These are phyloP conservation scores for Mesocricetus auratus DNA, from an alignment of 2,113 vertebrate genomes.

Conservation along the genomic window DNA sequence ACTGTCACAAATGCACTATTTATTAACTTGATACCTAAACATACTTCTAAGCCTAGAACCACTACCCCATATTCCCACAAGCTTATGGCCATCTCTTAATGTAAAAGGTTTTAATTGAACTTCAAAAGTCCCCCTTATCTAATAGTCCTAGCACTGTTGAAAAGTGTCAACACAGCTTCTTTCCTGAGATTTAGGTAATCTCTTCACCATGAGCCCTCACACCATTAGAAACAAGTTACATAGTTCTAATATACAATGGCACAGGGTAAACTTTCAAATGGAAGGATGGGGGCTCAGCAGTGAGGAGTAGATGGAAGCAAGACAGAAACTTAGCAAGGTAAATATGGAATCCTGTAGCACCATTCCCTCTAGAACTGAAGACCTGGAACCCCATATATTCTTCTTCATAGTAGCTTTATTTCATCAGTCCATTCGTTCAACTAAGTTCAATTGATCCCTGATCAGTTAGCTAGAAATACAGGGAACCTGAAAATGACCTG, in stretches of 20 bases:
- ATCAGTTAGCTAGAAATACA: neutral
- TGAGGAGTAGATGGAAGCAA: neutral
- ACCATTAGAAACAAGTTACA: neutral
- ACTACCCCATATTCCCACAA: neutral
- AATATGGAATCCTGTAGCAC: neutral
- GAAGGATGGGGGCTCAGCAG: neutral
- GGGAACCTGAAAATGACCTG: neutral
- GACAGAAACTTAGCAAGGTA: neutral
- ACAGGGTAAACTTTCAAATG: neutral
- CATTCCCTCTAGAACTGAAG: neutral
- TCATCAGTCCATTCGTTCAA: neutral
- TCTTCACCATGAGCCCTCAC: neutral
- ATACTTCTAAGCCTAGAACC: neutral
- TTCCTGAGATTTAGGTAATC: neutral
- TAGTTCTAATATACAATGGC: neutral
- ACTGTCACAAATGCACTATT: too few species aligned
- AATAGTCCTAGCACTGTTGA: neutral
- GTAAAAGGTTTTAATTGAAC: neutral
- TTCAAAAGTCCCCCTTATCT: neutral
- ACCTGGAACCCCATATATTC: neutral
- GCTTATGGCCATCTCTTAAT: neutral
- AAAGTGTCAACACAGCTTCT: neutral
- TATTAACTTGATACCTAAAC: neutral
- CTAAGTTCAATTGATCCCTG: neutral
- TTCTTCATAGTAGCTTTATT: neutral